Evolutionary conservation across 1,140 invertebrate species (phyloP), one percentile per base, ranked within the genome.

Genomic region (Galleria mellonella): DNA sequence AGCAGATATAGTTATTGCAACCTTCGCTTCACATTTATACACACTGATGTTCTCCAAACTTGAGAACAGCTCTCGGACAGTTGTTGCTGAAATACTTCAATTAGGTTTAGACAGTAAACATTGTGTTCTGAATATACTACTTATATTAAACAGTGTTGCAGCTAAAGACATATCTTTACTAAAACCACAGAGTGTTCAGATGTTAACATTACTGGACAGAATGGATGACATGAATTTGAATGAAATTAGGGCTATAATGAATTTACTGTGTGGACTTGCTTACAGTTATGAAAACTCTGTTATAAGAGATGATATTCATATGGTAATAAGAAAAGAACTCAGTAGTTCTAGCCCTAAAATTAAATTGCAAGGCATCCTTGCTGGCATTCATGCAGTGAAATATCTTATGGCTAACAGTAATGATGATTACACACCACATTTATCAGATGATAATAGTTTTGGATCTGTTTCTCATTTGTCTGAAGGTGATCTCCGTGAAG

Each of bases 291-390:
- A 85, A 45, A 79, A 83, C 45, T 86, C 83, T 29, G 55, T 76
- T 12, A 77, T 87, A 23, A 71, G 73, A 46, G 74, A 86, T 64
- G 83, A 87, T 45, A 64, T 87, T 37, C 72, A 84, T 43, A 87
- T 87, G 69, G 75, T 87, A 13, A 85, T 87, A 33, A 70, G 64
- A 48, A 87, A 87, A 58, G 72, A 86, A 57, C 54, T 87, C 9
- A 64, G 73, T 5, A 86, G 77, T 43, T 86, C 74, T 10, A 71
- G 65, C 47, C 62, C 67, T n/a, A 58, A 43, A 29, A 72, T 84
- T 8, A 87, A 87, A 64, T 57, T 70, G 31, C 73, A 83, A 51
- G 86, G 86, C 38, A 77, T 87, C n/a, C 50, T 85, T 9, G 81
- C 81, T 31, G 83, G 74, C 11, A 53, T 83, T 9, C 63, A 86